Percentiles rank a stretch among this genome's conserved stretches.
These are phyloP conservation scores for Myopa tessellatipennis DNA, from an alignment of 2,888 invertebrate species.

Conservation along the genomic window DNA sequence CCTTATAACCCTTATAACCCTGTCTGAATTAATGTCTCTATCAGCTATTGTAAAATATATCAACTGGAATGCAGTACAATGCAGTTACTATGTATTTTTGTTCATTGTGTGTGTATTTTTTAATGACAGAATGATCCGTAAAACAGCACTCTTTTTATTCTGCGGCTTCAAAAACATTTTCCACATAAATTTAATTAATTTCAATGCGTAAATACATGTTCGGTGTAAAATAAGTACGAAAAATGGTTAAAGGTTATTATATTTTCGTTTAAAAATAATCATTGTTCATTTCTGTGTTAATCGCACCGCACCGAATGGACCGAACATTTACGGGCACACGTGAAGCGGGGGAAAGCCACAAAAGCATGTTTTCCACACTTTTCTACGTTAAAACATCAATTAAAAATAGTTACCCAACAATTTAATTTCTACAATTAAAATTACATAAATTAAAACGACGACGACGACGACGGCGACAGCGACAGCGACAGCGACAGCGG, in stretches of 20 bases:
- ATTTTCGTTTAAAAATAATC: conserved; percentile 9
- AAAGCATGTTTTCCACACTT: conserved; percentile 29
- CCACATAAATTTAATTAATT: conserved; percentile 14
- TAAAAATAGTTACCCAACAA: conserved; percentile 33
- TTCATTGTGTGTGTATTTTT: too few species aligned
- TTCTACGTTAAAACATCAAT: conserved; percentile 31
- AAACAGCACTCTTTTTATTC: neutral
- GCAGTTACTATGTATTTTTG: too few species aligned
- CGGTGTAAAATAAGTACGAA: neutral
- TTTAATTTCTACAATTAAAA: conserved; percentile 39
- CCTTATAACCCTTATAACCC: too few species aligned
- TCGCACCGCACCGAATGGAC: neutral
- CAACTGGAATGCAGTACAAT: too few species aligned
- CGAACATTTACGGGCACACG: neutral
- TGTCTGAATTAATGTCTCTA: too few species aligned
- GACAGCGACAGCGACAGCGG: neutral
- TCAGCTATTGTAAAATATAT: too few species aligned
- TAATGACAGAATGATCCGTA: neutral
- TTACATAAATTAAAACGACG: conserved; percentile 35
- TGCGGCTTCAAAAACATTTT: conserved; percentile 14
- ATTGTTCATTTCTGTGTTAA: conserved; percentile 2
- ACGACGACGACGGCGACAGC: too few species aligned
- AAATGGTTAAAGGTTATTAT: conserved; percentile 6
- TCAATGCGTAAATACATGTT: neutral
- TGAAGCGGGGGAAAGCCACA: neutral